These are phyloP conservation scores for Leptodactylus fuscus DNA, from an alignment of 2,113 vertebrate genomes.

Conservation along the genomic window DNA sequence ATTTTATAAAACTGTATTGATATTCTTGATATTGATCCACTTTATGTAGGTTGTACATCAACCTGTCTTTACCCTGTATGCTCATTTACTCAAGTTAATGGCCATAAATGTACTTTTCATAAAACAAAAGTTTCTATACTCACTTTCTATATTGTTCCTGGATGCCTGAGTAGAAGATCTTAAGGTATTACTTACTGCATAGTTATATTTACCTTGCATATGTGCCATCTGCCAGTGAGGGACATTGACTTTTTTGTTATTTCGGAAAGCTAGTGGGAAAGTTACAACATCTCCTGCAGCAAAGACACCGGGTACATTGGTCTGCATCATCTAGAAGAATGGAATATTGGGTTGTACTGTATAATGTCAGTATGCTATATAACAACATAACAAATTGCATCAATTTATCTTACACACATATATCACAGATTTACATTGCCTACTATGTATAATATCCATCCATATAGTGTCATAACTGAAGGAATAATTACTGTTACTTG, in stretches of 20 bases:
- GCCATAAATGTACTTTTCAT: no score
- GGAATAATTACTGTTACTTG: background rate
- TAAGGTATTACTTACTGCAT: background rate
- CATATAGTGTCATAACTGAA: background rate
- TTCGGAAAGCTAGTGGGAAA: conserved; percentile 87
- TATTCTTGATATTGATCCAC: no score
- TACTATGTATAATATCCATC: background rate
- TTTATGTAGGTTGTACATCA: no score
- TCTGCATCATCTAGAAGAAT: conserved; percentile 90
- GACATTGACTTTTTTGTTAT: conserved; percentile 95
- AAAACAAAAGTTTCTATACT: background rate
- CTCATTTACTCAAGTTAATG: no score
- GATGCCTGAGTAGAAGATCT: background rate
- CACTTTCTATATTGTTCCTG: background rate
- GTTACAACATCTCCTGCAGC: conserved; percentile 90
- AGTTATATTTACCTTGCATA: conserved; percentile 81
- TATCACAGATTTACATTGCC: background rate
- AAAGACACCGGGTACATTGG: conserved; percentile 87
- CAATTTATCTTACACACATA: background rate
- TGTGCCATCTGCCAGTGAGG: conserved; percentile 99
- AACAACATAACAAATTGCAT: background rate
- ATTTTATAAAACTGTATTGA: no score
- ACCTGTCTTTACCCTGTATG: no score
- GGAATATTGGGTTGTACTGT: background rate
- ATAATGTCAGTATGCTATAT: background rate